Evolutionary conservation across 2,113 vertebrate genomes (phyloP).

Genomic region (Petroica traversi): DNA sequence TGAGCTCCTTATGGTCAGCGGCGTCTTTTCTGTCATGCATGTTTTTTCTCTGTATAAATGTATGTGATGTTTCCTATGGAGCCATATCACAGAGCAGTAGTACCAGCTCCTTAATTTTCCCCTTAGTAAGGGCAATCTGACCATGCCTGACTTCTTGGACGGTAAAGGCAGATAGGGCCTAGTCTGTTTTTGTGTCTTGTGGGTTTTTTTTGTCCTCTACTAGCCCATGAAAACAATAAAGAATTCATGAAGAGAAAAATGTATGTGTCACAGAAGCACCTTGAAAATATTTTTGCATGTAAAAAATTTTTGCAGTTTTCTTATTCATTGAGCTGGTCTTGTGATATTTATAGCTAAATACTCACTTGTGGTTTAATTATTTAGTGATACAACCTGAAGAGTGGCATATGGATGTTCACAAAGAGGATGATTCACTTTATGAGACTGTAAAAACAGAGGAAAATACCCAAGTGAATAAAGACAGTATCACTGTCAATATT

Average conservation of each 20-base stretch:
- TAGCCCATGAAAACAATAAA: neutral
- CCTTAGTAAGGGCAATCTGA: neutral
- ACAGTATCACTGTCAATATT: conserved; percentile 37
- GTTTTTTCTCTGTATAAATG: neutral
- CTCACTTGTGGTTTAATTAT: neutral
- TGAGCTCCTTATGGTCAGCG: neutral
- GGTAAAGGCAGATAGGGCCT: neutral
- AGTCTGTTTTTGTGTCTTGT: neutral
- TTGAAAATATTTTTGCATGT: neutral
- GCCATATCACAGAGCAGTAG: neutral
- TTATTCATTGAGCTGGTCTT: neutral
- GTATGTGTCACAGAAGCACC: neutral
- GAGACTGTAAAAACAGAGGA: neutral
- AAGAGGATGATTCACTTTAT: neutral
- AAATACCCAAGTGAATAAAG: neutral
- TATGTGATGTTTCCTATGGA: neutral
- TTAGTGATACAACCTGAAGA: neutral
- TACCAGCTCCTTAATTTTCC: neutral
- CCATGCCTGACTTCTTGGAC: neutral
- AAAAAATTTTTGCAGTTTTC: neutral
- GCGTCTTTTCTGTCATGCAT: neutral
- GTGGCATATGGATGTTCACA: neutral
- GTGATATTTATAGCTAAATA: neutral
- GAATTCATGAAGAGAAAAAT: neutral
- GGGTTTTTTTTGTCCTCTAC: neutral